Base-by-base conservation (phyloP, 2,888 invertebrate genomes). In the Agriopis marginaria region DNA sequence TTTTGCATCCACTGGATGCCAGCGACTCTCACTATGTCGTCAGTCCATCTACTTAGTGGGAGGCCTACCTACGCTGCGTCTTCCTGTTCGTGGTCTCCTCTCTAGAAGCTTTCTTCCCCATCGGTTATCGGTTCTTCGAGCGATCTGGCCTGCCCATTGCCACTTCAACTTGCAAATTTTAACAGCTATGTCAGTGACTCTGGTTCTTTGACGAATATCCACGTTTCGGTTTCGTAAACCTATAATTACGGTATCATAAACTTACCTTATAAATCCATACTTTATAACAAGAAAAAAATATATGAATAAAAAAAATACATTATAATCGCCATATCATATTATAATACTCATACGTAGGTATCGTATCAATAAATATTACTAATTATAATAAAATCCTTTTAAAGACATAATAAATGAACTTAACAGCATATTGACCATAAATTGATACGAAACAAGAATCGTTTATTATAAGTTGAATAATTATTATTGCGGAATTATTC, bases 381-480 rank as follows among this genome's bases (percentile, higher is more conserved):
- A 66, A 65, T 66, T 66, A 55, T 44, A 56, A 62, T 45, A 58
- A 58, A 58, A 58, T 67, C 55, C 58, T 58, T 63, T 53, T 40
- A 40, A 68, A 58, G 42, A 42, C 44, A 47, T 47, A 58, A 56
- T 56, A 54, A 54, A 60, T 49, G 55, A 59, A 53, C n/a, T 32
- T 65, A 44, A 54, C n/a, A 44, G 44, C 11, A 42, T 56, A 63
- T 63, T 58, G 58, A n/a, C 6, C 56, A 63, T 63, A 68, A 68
- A 63, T 68, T 63, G 42, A 45, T 51, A 58, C 42, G 23, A 68
- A 68, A 63, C 63, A 17, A 63, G 68, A 63, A 61, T 67, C 56
- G 44, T 67, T 58, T 50, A 56, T 63, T 53, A 60, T 63, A 60
- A 54, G 10, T 45, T 17, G 62, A 56, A 39, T 60, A 11, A 53